Base-by-base conservation (phyloP, 1,140 invertebrate genomes). In the Meloidogyne floridensis region DNA sequence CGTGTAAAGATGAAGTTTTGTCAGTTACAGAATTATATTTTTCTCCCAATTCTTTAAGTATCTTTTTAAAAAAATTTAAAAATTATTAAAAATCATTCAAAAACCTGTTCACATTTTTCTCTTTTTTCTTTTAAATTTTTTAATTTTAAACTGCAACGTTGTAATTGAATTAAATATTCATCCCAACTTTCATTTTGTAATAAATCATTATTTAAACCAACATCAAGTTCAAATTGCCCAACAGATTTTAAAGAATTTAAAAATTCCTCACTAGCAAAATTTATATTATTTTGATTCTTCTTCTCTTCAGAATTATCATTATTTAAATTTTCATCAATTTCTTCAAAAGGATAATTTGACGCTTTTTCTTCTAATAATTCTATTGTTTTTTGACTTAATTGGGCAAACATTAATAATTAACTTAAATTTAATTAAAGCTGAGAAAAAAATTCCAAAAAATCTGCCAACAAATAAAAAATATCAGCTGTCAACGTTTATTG, bases 1-100 rank as follows among this genome's bases (percentile, higher is more conserved):
- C 84, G 72, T 89, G 88, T 15, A 89, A 77, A 15, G 87, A 87
- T n/a, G 83, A 87, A 15, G 88, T 89, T 65, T 87, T 83, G 15
- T 84, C 86, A 3, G 88, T 84, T 5, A 89, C 89, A 53, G 86
- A 82, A 53, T 82, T 77, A 80, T 89, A 89, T 47, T 86, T 85
- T 11, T 80, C 76, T 32, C 80, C 47, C 9, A 89, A 76, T 32
- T 89, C 88, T 32, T 82, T 83, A 20, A 82, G 54, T 74, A 43
- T 53, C n/a, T 76, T 51, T 32, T 32, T 32, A 9, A 42, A 20
- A 51, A 47, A 51, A 0, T 75, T 15, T 10, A 6, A 7, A 8
- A 11, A 32, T 32, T 32, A 32, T 32, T 32, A 32, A 0, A 32
- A 32, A 32, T 32, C 32, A 32, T 2, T 32, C 3, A 80, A 42